Evolutionary conservation across 2,797 vertebrate genomes (phyloP).

Genomic region (Gobio occitaniae): DNA sequence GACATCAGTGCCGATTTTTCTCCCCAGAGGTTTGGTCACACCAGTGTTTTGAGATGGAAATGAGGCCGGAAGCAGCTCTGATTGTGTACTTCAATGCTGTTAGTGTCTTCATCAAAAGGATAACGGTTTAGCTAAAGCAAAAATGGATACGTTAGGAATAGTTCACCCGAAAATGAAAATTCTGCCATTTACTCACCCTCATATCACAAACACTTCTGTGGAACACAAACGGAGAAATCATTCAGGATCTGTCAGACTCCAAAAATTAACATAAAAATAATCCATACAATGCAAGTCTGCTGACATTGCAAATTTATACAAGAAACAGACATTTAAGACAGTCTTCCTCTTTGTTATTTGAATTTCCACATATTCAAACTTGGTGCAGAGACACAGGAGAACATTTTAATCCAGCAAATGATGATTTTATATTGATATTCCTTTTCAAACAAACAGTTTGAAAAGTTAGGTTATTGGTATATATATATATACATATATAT

Average conservation of each 20-base stretch:
- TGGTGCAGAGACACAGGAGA: not conserved
- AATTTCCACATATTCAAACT: not conserved
- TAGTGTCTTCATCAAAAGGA: slow-evolving; percentile 23
- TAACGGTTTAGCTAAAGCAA: slow-evolving; percentile 7
- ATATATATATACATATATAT: not conserved
- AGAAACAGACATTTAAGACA: not conserved
- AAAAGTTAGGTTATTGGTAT: slow-evolving; percentile 1
- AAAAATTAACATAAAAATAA: not conserved
- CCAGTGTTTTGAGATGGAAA: slow-evolving; percentile 45
- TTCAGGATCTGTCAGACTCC: not conserved
- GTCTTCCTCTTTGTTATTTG: not conserved
- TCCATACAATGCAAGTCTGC: not conserved
- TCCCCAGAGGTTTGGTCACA: slow-evolving; percentile 66
- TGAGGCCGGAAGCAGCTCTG: slow-evolving; percentile 30
- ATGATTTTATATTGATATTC: no score
- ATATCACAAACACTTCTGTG: not conserved
- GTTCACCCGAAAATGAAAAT: not conserved
- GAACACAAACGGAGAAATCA: not conserved
- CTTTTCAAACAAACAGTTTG: not conserved
- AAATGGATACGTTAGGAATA: not conserved
- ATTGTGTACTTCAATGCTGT: slow-evolving; percentile 34
- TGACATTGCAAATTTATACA: not conserved
- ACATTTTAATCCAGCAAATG: not conserved
- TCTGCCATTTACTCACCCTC: slow-evolving; percentile 14
- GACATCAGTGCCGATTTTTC: slow-evolving; percentile 67